Base-by-base conservation (phyloP, 2,113 vertebrate species). In the Campylomormyrus numenius region DNA sequence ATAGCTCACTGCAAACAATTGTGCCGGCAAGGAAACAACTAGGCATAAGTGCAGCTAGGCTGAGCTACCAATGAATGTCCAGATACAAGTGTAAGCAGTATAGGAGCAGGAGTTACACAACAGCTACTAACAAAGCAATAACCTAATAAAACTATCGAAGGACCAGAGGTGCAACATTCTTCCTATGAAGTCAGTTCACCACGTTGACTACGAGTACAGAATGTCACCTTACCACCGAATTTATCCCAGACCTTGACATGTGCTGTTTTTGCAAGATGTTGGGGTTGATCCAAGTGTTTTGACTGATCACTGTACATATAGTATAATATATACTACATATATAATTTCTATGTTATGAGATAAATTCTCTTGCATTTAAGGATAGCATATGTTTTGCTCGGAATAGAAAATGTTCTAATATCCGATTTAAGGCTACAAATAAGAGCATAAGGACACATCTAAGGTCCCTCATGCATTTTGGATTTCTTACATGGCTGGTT, bases 391-490 rank as follows among this genome's bases (percentile, higher is more conserved):
- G 3, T 85, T 50, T 49, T 85, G 45, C 83, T 13, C 27, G 21
- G 24, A 86, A 86, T 24, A 48, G 24, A 27, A 86, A 49, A 45
- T n/a, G 3, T n/a, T 86, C 21, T 86, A 50, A 27, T 86, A 11
- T 85, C 24, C 7, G 24, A 27, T 13, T 17, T 86, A 50, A 49
- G 24, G n/a, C 84, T 50, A 10, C 27, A 86, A 86, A 86, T 48
- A 27, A 86, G 84, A 50, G 9, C 84, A 48, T 10, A 27, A 85
- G 4, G 9, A 86, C 21, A 50, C 24, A 31, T 50, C 45, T 83
- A 89, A 50, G 35, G 46, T 13, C 56, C 35, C 90, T 88, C 86
- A 91, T 89, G n/a, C 31, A 31, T 62, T 86, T 70, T 53, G 42
- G 15, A 84, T 45, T 84, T 87, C 0, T 77, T 4, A 19, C 1